Evolutionary conservation across 2,888 invertebrate genomes (phyloP).

Genomic region (Lacanobia oleracea): DNA sequence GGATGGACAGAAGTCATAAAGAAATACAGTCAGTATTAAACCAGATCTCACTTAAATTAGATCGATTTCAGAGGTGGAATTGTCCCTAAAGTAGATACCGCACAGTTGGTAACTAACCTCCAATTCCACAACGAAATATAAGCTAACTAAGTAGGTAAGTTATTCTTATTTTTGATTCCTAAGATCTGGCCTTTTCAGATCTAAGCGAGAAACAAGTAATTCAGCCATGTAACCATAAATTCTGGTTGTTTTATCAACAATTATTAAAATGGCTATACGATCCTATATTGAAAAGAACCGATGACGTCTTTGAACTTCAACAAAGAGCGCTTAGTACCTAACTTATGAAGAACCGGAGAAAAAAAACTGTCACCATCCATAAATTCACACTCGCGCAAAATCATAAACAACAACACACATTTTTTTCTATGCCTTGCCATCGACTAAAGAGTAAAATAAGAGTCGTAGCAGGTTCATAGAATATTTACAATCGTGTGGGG

Average conservation of each 20-base stretch:
- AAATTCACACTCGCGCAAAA: slow-evolving; percentile 27
- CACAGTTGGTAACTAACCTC: no score
- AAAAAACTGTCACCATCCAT: slow-evolving; percentile 9
- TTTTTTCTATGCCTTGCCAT: not conserved
- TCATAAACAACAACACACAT: slow-evolving; percentile 27
- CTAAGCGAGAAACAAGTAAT: not conserved
- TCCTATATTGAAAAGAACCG: not conserved
- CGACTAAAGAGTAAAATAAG: slow-evolving; percentile 37
- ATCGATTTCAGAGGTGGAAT: not conserved
- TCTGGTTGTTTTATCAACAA: no score
- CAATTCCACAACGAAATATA: no score
- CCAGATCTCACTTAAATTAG: not conserved
- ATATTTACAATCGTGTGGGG: slow-evolving; percentile 44
- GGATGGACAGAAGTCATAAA: not conserved
- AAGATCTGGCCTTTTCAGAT: not conserved
- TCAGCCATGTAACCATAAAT: not conserved
- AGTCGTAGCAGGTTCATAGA: slow-evolving; percentile 39
- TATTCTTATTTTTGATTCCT: no score
- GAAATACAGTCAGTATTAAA: not conserved
- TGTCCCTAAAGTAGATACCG: no score
- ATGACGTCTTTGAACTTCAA: not conserved
- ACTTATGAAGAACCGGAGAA: not conserved
- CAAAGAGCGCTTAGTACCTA: not conserved
- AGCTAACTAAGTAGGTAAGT: no score
- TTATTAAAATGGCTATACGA: not conserved